Evolutionary conservation across 2,113 vertebrate genomes (phyloP), one percentile per base, ranked within the genome.

Genomic region (Terrapene triunguis): DNA sequence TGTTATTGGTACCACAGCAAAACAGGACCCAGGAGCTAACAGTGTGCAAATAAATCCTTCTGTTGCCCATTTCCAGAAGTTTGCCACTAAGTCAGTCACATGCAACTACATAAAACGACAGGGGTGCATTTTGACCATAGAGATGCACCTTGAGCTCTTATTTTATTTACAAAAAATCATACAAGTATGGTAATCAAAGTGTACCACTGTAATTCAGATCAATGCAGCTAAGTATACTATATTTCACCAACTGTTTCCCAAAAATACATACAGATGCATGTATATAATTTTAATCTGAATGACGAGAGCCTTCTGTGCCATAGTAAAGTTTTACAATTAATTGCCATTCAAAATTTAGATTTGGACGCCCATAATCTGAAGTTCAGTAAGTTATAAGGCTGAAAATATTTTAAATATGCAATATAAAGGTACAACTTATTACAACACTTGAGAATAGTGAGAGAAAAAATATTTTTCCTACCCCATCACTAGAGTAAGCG

Each of bases 401-500:
- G 47, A 50, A 50, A 80, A 50, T 50, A 48, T 35, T 48, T 16
- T 32, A 79, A 17, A 48, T 48, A 80, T 48, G 29, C 47, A 32
- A 29, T 50, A 1, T 59, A 8, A 0, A 0, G 72, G 17, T 7
- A 4, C 3, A 76, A 88, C 32, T 3, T 35, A 0, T 59, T 50
- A 12, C 24, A 38, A 5, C 1, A 1, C 5, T 84, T 4, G 0
- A 0, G 32, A 29, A 7, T 72, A 53, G 27, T 3, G 4, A 0
- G 3, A 74, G 51, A 9, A 38, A 85, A 91, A 87, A 51, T 42
- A 1, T 12, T 12, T 57, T n/a, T 89, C 94, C 55, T 91, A 97
- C 97, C 89, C 84, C 57, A 13, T 91, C 81, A 0, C 2, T 5
- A 35, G 80, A 93, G 87, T 81, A 93, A 57, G 84, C 78, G 86